Percentiles rank a stretch among this genome's conserved stretches.
Evolutionary conservation across 2,888 invertebrate species (phyloP).

Genomic region (Hemistola chrysoprasaria): DNA sequence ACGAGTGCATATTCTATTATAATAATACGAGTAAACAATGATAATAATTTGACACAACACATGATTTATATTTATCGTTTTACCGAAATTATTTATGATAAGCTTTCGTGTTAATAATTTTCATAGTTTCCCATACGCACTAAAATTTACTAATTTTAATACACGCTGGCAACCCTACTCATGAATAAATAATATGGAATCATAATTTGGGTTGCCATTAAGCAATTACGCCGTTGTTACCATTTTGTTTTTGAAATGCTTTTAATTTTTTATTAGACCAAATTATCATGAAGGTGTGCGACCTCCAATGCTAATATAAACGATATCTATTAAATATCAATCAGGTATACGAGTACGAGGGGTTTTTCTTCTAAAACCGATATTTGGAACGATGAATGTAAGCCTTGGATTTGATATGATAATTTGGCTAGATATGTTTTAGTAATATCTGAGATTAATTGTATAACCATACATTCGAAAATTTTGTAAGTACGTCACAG

Average conservation of each 20-base stretch:
- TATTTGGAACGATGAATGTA: background rate
- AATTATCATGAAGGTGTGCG: constrained; percentile 72
- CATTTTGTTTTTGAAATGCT: constrained; percentile 76
- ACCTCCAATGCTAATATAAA: constrained; percentile 53
- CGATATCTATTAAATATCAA: constrained; percentile 74
- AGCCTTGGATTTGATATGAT: constrained; percentile 29
- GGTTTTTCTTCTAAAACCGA: constrained; percentile 13
- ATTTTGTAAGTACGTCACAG: no score
- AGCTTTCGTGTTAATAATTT: background rate
- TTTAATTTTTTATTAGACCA: constrained; percentile 79
- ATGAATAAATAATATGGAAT: constrained; percentile 79
- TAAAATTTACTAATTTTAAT: no score
- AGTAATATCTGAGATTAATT: background rate
- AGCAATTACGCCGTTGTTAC: constrained; percentile 77
- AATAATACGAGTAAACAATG: no score
- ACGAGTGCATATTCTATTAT: no score
- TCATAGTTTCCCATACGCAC: no score
- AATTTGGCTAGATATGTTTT: constrained; percentile 19
- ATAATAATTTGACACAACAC: no score
- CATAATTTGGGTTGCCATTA: constrained; percentile 73
- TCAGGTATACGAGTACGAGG: constrained; percentile 45
- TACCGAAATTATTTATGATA: no score
- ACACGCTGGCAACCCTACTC: constrained; percentile 37
- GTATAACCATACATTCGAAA: no score
- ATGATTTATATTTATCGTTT: no score